Evolutionary conservation across 2,888 invertebrate species (phyloP).

Genomic region (Capitulum mitella): DNA sequence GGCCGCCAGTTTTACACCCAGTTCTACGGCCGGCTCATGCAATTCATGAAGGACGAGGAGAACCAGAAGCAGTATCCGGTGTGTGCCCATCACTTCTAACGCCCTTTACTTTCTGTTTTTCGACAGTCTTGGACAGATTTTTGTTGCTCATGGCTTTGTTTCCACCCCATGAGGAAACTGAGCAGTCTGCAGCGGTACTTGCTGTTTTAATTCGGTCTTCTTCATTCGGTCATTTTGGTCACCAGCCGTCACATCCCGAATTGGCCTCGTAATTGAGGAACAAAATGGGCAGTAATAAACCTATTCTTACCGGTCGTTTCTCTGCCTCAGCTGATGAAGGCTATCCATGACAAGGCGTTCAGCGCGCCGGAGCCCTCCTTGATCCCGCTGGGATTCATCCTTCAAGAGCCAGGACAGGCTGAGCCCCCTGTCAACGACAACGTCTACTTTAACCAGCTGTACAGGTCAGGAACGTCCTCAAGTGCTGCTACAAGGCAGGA

Average conservation of each 20-base stretch:
- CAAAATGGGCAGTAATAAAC: too few relatives aligned
- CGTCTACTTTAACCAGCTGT: conserved; percentile 27
- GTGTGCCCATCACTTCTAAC: conserved; percentile 36
- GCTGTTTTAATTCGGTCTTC: too few relatives aligned
- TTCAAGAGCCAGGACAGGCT: conserved; percentile 33
- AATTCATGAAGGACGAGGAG: conserved; percentile 39
- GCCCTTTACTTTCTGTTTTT: too few relatives aligned
- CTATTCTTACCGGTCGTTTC: conserved; percentile 48
- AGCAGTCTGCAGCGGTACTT: too few relatives aligned
- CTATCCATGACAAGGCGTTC: conserved; percentile 31
- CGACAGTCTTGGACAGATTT: too few relatives aligned
- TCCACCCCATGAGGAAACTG: conserved; percentile 37
- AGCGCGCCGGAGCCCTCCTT: conserved; percentile 53
- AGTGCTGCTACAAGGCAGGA: too few relatives aligned
- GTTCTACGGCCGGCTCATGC: conserved; percentile 36
- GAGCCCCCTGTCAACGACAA: conserved; percentile 16
- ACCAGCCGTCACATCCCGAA: too few relatives aligned
- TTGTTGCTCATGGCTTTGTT: too few relatives aligned
- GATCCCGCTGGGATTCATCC: conserved; percentile 49
- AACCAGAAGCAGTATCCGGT: conserved; percentile 40
- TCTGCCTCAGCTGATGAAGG: conserved; percentile 43
- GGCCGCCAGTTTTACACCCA: conserved; percentile 71
- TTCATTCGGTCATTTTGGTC: too few relatives aligned
- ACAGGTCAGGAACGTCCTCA: conserved; percentile 30
- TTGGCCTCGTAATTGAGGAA: too few relatives aligned